A percentile compares a stretch with the other conserved stretches of the same genome.
These are phyloP conservation scores for Cariama cristata DNA, from an alignment of 2,113 vertebrate species.

Conservation along the genomic window DNA sequence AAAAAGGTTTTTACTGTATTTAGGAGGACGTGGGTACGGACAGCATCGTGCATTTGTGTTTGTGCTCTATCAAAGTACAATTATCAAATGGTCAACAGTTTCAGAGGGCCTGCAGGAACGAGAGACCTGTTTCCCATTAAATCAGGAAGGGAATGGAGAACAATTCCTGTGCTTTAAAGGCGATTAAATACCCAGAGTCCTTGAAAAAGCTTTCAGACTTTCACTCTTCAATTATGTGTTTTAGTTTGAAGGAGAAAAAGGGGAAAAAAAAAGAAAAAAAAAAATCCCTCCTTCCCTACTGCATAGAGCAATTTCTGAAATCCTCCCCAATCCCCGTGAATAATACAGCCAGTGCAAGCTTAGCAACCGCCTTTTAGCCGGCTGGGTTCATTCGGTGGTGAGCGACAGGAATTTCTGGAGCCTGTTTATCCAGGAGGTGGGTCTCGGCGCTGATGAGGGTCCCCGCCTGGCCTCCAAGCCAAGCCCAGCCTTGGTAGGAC, in stretches of 20 bases:
- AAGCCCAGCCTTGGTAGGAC: neutral
- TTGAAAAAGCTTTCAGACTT: neutral
- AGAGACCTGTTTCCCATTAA: slow-evolving; percentile 11
- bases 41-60: neutral
- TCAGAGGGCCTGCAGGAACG: neutral
- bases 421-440: neutral
- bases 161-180: neutral
- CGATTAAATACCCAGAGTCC: neutral
- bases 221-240: neutral
- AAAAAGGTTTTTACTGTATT: neutral
- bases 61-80: neutral
- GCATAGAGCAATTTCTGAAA: neutral
- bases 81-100: neutral
- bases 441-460: neutral
- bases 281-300: neutral
- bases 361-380: neutral
- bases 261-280: neutral
- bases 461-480: neutral
- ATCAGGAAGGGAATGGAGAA: neutral
- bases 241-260: neutral
- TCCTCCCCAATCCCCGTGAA: neutral
- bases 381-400: neutral
- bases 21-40: neutral
- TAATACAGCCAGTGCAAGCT: neutral
- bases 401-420: neutral